Conservation (phyloP, 2,888 invertebrate species). For the Macropis europaea region DNA sequence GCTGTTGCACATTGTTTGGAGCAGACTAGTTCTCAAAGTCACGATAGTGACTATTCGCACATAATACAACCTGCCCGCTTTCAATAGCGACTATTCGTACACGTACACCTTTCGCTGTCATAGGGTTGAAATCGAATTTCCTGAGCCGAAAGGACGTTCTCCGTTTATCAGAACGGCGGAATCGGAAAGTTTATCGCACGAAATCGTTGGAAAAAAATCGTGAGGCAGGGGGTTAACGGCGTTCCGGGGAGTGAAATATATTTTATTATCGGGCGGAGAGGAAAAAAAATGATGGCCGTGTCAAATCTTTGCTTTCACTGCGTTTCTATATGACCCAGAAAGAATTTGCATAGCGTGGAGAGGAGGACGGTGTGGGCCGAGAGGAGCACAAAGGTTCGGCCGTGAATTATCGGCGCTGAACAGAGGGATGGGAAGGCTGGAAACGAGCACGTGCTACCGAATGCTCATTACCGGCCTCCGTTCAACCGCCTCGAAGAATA, state of each 20-base stretch:
- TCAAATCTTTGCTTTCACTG: constrained; percentile 51
- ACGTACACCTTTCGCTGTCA: too few relatives aligned
- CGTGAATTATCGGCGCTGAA: constrained; percentile 53
- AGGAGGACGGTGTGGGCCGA: background rate
- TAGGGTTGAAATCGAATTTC: too few relatives aligned
- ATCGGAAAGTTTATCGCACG: too few relatives aligned
- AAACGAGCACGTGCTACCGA: constrained; percentile 54
- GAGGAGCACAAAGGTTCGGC: constrained; percentile 27
- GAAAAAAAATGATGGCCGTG: constrained; percentile 44
- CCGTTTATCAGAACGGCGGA: too few relatives aligned
- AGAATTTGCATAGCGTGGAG: background rate
- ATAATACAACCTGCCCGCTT: too few relatives aligned
- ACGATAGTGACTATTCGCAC: too few relatives aligned
- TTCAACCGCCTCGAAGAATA: constrained; percentile 40
- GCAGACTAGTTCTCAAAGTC: too few relatives aligned
- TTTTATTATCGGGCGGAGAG: constrained; percentile 39
- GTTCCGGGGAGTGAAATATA: constrained; percentile 19
- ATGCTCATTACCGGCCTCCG: constrained; percentile 54
- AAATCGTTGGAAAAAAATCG: too few relatives aligned
- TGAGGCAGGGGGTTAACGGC: constrained; percentile 18
- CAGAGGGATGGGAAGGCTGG: too few relatives aligned
- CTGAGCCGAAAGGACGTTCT: too few relatives aligned
- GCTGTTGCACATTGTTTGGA: too few relatives aligned
- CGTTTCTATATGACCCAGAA: constrained; percentile 38
- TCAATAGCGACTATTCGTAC: too few relatives aligned